Evolutionary conservation across 2,113 vertebrate species (phyloP), one percentile per base, ranked within the genome.

Genomic region (Actinemys pallida): DNA sequence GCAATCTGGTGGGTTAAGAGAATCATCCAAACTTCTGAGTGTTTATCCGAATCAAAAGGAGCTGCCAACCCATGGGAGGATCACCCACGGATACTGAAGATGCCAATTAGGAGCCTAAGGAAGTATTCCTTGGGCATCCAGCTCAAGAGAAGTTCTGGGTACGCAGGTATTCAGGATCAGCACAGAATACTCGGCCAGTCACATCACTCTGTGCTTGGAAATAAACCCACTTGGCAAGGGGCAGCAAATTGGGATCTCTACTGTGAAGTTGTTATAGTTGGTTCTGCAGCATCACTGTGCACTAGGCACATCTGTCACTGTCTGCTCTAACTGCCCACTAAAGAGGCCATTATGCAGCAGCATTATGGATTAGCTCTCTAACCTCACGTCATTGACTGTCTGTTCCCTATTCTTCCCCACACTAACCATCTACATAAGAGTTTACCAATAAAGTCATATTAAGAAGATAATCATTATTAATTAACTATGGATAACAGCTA

Each of bases 301-400:
- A 3, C 20, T 25, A 25, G 39, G 52, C 72, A 80, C n/a, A 78
- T 88, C 83, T 89, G 84, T 86, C 13, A 24, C 9, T 59, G 31
- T 82, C 78, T 88, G 42, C 42, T 24, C 57, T 78, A 56, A 95
- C 29, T 62, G 80, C 0, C 0, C 81, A 90, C 27, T 78, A 84
- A 82, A 90, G 62, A 92, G 10, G 1, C 54, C 7, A 13, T 87
- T 93, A 84, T 1, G 2, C 57, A 93, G 89, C 86, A 88, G 42
- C 29, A 62, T 90, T 90, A 91, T 87, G 65, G 75, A 87, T 90
- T 87, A 93, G 22, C 27, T 93, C 45, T 87, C 39, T 96, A 87
- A 87, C 50, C 65, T 89, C 31, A 76, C 10, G 65, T 93, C 62
- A 76, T 24, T 52, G 79, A 20, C 65, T 22, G 8, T 16, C 52